Evolutionary conservation across 1,140 invertebrate species (phyloP).

Genomic region (Bradysia coprophila): DNA sequence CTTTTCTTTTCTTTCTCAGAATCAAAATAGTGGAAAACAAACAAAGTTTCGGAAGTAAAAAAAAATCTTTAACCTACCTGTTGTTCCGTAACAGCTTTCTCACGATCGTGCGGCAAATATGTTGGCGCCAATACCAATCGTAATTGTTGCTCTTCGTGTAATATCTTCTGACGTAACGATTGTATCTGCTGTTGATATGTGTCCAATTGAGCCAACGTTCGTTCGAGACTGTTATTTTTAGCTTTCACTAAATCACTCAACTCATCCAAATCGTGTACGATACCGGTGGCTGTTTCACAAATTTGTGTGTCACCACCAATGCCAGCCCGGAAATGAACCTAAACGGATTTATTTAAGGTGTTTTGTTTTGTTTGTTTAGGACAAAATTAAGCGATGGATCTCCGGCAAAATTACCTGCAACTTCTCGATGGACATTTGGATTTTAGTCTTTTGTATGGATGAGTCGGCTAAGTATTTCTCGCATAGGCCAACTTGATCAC

Average conservation of each 20-base stretch:
- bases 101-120: constrained; percentile 62
- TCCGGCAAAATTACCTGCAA: constrained; percentile 43
- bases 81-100: constrained; percentile 69
- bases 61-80: constrained; percentile 75
- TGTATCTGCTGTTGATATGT: constrained; percentile 78
- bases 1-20: no score
- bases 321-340: constrained; percentile 75
- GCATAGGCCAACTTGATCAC: constrained; percentile 64
- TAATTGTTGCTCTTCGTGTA: constrained; percentile 71
- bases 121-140: constrained; percentile 60
- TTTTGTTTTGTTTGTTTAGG: no score
- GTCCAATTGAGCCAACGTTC: constrained; percentile 69
- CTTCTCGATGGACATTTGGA: constrained; percentile 81
- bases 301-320: constrained; percentile 61
- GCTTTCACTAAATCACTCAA: constrained; percentile 43
- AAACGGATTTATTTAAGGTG: no score
- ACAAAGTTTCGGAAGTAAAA: no score
- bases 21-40: no score
- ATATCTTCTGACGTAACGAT: constrained; percentile 58
- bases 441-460: constrained; percentile 77
- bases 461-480: constrained; percentile 79
- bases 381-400: not conserved
- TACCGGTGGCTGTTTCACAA: constrained; percentile 44
- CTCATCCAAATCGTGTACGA: constrained; percentile 45
- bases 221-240: constrained; percentile 51